Base-by-base conservation (phyloP, 2,797 vertebrate genomes). In the Rhynchonycteris naso region DNA sequence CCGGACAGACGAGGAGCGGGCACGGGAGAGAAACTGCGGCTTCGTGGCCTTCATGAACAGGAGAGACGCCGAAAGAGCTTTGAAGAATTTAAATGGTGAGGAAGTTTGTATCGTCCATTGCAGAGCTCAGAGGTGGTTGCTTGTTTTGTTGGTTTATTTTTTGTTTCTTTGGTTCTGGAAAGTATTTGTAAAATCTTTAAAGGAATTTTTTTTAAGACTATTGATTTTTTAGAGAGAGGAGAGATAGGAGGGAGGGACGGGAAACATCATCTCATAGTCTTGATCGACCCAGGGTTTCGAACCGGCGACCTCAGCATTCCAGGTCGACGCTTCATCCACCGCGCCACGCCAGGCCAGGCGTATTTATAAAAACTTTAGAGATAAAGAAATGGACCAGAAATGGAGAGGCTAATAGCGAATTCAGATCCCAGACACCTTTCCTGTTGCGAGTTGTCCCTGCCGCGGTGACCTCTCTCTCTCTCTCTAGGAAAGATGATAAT, bases 1-100 rank as follows among this genome's bases (percentile, higher is more conserved):
- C 12, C 99, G 99, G 98, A 99, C 99, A 11, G 99, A 99, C 95
- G 99, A 99, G 98, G 99, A 99, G 98, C 98, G 99, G 98, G 99
- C 99, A 90, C 98, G 99, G 97, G 99, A 99, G 97, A 99, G 99
- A 97, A 99, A 99, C 97, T 99, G 99, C 98, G 99, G 99, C 94
- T 99, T 99, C 98, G 99, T 99, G 97, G 99, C 99, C 68, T 99
- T 99, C 98, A 99, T 99, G 99, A 99, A 99, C 96, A 99, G 99
- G 98, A 99, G 99, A 98, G 99, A 99, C 98, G 99, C 99, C 91
- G 99, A 99, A 98, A 99, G 99, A 98, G 99, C 99, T 4, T 98
- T 99, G 93, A 99, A 99, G 98, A 99, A 99, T 97, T 98, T 99
- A 97, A 99, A 99, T 96, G 99, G 99, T 99, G 98, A 98, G 94